Percentiles rank a stretch among this genome's conserved stretches.
These are phyloP conservation scores for Uropetala carovei DNA, from an alignment of 2,888 invertebrate species.

Conservation along the genomic window DNA sequence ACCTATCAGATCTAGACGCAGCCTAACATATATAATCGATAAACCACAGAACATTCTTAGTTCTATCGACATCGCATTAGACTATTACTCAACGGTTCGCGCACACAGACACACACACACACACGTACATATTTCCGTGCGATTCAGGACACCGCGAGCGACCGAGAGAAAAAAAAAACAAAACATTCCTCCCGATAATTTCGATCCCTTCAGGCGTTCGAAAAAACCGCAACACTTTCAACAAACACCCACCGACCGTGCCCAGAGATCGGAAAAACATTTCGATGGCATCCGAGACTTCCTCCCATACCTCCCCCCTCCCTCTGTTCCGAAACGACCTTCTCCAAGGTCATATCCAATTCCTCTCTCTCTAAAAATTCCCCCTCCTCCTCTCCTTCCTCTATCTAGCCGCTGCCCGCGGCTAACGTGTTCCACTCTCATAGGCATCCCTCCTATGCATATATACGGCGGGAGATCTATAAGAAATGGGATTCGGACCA, in stretches of 20 bases:
- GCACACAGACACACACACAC: no score
- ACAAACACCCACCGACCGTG: slow-evolving; percentile 15
- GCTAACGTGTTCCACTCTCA: background rate
- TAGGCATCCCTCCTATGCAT: background rate
- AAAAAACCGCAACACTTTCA: slow-evolving; percentile 35
- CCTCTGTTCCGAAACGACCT: slow-evolving; percentile 39
- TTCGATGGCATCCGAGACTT: slow-evolving; percentile 47
- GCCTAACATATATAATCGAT: no score
- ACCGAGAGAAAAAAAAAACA: background rate
- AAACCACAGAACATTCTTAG: no score
- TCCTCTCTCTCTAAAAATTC: background rate
- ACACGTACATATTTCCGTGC: no score
- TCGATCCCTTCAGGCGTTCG: background rate
- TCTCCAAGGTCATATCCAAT: slow-evolving; percentile 58
- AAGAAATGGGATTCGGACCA: slow-evolving; percentile 12
- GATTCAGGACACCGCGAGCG: background rate
- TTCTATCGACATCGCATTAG: no score
- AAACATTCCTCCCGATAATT: background rate
- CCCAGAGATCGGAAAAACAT: slow-evolving; percentile 48
- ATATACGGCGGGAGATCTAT: background rate
- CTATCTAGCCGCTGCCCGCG: slow-evolving; percentile 14
- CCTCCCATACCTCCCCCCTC: background rate
- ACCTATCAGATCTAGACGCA: no score
- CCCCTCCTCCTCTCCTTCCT: background rate
- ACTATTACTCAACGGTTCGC: no score